Base-by-base conservation (phyloP, 2,113 vertebrate species). In the Camelus bactrianus region DNA sequence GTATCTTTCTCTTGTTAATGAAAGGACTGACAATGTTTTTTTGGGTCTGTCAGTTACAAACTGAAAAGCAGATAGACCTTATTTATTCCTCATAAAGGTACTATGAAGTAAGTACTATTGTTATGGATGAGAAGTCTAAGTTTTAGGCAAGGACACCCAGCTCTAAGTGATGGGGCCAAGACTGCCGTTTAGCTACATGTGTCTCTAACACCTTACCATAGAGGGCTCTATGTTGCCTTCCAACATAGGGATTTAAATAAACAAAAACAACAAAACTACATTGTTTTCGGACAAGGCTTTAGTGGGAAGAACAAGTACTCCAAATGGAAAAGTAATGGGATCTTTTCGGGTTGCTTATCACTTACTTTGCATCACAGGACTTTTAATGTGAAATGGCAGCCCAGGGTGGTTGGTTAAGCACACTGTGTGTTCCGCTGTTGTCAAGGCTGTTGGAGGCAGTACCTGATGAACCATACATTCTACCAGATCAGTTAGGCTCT, bases 241-340 rank as follows among this genome's bases (percentile, higher is more conserved):
- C 35, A 89, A 62, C 32, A 32, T 14, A 42, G 46, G 60, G 17
- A 76, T 69, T 64, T 72, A 81, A 79, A 79, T 35, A 85, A 81
- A 62, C 3, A 46, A 85, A n/a, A 62, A 56, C 60, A 79, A 28
- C 14, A 79, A 93, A 89, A 26, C 50, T 69, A 89, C 10, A 14
- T 54, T 94, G 28, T 91, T 95, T 96, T 76, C 65, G 80, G 54
- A 58, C 26, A 69, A 32, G 32, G 35, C 9, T 93, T 91, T 82
- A 22, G 0, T 69, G 72, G 35, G 11, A 79, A 94, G 65, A 89
- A 86, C 5, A 69, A 75, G 28, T 20, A 24, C 22, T 81, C 10
- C 42, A 3, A 3, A 10, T 38, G 38, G 75, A 35, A 83, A 89
- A 89, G 58, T 35, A 50, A 75, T 14, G 0, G 56, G 0, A 6